phyloP scores from a whole-genome alignment of 2,113 vertebrate species.

The Brachypodius melanocephalos region DNA sequence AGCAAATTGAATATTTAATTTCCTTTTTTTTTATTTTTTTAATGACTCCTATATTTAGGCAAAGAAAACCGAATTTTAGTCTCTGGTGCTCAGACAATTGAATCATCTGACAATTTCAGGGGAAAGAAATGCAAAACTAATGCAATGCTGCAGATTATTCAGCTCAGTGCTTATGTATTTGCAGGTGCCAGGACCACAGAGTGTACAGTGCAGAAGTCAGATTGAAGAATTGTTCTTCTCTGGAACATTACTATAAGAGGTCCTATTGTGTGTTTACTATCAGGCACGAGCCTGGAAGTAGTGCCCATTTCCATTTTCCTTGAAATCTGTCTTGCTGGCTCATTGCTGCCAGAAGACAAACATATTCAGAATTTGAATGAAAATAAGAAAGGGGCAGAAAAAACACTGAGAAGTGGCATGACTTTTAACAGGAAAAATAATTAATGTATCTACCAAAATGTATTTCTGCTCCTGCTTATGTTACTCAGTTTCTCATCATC shows the following conservation, averaged over 20 bases:
- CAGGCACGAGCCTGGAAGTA: neutral
- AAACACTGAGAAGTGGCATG: neutral
- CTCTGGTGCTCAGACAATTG: neutral
- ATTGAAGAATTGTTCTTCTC: neutral
- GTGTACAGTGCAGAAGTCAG: neutral
- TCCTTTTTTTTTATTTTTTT: neutral
- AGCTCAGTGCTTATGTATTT: neutral
- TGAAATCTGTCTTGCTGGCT: neutral
- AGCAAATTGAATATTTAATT: neutral
- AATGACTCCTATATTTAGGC: constrained; percentile 1
- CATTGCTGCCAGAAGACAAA: neutral
- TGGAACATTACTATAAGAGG: neutral
- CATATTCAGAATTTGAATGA: neutral
- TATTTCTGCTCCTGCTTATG: neutral
- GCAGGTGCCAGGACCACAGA: neutral
- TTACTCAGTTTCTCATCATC: neutral
- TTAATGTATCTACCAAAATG: neutral
- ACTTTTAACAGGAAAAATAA: neutral
- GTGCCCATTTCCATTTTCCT: neutral
- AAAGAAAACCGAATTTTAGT: constrained; percentile 41
- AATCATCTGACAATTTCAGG: constrained; percentile 42
- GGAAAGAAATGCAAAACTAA: constrained; percentile 11
- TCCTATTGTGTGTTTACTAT: neutral
- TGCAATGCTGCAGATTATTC: neutral
- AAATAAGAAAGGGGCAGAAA: neutral